phyloP scores from a whole-genome alignment of 1,140 invertebrate genomes.

The Dreissena polymorpha region DNA sequence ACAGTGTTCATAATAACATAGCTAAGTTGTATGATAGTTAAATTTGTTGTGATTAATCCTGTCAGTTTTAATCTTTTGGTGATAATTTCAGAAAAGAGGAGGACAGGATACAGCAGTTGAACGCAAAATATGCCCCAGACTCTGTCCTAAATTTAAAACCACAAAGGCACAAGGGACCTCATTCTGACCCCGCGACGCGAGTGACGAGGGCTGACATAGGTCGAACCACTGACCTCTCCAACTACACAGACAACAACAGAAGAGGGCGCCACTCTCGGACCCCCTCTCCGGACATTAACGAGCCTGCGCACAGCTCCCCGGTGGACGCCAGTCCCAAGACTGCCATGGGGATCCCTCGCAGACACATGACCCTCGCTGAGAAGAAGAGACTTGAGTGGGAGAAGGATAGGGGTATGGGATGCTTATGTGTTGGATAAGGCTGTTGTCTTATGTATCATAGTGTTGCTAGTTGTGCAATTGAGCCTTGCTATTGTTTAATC shows the following conservation, averaged over 20 bases:
- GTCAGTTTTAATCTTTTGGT: too few relatives aligned
- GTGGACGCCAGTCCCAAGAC: slow-evolving; percentile 32
- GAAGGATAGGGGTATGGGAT: slow-evolving; percentile 72
- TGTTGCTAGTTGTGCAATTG: too few relatives aligned
- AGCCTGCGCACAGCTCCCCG: slow-evolving; percentile 19
- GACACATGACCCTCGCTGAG: slow-evolving; percentile 69
- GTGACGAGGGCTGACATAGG: slow-evolving; percentile 27
- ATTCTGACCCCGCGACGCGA: slow-evolving; percentile 33
- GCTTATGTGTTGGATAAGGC: not conserved
- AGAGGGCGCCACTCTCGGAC: slow-evolving; percentile 38
- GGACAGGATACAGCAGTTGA: slow-evolving; percentile 30
- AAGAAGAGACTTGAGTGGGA: slow-evolving; percentile 77
- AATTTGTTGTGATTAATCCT: too few relatives aligned
- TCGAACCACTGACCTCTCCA: slow-evolving; percentile 35
- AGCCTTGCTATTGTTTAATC: too few relatives aligned
- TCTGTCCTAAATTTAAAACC: slow-evolving; percentile 10
- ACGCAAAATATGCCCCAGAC: slow-evolving; percentile 20
- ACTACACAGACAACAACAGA: slow-evolving; percentile 42
- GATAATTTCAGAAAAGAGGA: slow-evolving; percentile 46
- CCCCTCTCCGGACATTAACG: slow-evolving; percentile 12
- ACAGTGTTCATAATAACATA: too few relatives aligned
- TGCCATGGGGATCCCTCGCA: slow-evolving; percentile 5
- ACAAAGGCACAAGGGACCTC: slow-evolving; percentile 21
- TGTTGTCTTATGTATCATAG: too few relatives aligned
- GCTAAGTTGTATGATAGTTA: too few relatives aligned